Evolutionary conservation across 2,888 invertebrate genomes (phyloP).

Genomic region (Thumatha senex): DNA sequence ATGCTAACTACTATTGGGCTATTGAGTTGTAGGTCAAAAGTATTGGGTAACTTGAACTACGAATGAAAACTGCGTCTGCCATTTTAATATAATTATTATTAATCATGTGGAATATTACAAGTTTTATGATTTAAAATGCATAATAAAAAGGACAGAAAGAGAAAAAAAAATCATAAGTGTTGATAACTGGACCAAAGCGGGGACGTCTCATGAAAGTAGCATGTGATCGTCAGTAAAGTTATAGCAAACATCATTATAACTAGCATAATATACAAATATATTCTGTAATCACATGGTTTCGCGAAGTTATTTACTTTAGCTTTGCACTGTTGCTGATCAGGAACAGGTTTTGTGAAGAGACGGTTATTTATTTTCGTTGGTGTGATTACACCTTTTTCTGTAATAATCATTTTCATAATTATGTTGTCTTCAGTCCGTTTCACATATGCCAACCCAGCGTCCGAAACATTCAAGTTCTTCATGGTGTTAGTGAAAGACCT

Average conservation of each 20-base stretch:
- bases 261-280: conserved; percentile 26
- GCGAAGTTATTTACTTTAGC: conserved; percentile 18
- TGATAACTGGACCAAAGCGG: conserved; percentile 15
- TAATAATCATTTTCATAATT: background rate
- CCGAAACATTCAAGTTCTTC: background rate
- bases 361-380: fast-evolving
- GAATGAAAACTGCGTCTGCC: too few species aligned
- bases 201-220: conserved; percentile 24
- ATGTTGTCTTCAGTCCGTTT: background rate
- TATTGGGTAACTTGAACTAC: too few species aligned
- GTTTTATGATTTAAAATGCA: too few species aligned
- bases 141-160: too few species aligned
- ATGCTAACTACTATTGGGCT: too few species aligned
- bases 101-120: too few species aligned
- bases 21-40: too few species aligned
- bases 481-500: conserved; percentile 5
- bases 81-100: too few species aligned
- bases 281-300: conserved; percentile 30
- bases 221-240: conserved; percentile 18
- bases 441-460: background rate
- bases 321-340: background rate
- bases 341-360: background rate
- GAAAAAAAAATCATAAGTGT: background rate
- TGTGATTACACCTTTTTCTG: background rate
- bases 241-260: conserved; percentile 31